Base-by-base conservation (phyloP, 2,113 vertebrate species). In the Paradoxurus hermaphroditus region DNA sequence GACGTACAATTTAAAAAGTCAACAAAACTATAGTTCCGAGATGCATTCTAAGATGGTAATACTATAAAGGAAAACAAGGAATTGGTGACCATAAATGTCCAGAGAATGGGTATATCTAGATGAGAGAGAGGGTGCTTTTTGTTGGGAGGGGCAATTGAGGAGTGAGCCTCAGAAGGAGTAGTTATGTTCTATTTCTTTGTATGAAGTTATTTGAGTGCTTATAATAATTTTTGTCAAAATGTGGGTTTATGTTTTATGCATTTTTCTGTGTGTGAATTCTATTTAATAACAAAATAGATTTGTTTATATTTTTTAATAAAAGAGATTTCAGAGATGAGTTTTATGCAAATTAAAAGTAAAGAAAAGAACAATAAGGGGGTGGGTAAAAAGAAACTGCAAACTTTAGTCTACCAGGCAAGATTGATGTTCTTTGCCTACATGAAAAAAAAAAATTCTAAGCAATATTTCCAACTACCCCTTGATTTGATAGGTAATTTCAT, bases 401-500 rank as follows among this genome's bases (percentile, higher is more conserved):
- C 49, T 91, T 86, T 75, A 46, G n/a, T 81, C 41, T n/a, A 70
- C 31, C 7, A 49, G 44, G 59, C 31, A 93, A 83, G 49, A 73
- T 9, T 68, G 83, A 68, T 79, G 25, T 86, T 81, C 63, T 86
- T 88, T 90, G 36, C 51, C 59, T 86, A 94, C 81, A 82, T 87
- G 11, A 23, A 53, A 53, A 72, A 81, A n/a, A 46, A 86, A 87
- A 81, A n/a, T 51, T 23, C n/a, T 90, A 86, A 92, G 53, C 81
- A 97, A 62, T 91, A 63, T 94, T 95, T 97, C 75, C 41, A 86
- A 96, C 56, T 73, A 63, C 41, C 31, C 19, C 34, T 82, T 77
- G 67, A 94, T 89, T 87, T 75, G 25, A 53, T 75, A 94, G 83
- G 86, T 44, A 90, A 98, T 97, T 97, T 97, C 56, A 84, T 79